A percentile compares a stretch with the other conserved stretches of the same genome.
phyloP scores from a whole-genome alignment of 2,113 vertebrate genomes.

The Opisthocomus hoazin region DNA sequence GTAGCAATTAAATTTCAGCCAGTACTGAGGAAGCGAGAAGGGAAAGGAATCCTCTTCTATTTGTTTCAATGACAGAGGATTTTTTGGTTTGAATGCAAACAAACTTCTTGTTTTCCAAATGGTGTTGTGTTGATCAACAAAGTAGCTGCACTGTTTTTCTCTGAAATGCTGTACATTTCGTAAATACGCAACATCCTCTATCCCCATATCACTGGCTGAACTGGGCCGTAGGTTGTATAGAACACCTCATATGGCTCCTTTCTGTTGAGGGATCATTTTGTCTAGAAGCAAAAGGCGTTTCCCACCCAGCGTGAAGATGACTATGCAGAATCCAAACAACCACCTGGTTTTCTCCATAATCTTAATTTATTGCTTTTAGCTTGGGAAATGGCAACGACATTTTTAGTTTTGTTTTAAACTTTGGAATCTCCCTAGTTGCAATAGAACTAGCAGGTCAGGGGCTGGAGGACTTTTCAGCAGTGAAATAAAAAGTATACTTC shows the following conservation, averaged over 20 bases:
- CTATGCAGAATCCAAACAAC: slow-evolving; percentile 33
- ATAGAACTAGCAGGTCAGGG: slow-evolving; percentile 32
- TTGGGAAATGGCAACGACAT: slow-evolving; percentile 46
- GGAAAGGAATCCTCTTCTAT: background rate
- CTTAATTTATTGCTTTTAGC: slow-evolving; percentile 66
- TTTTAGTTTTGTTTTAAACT: background rate
- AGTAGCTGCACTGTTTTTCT: background rate
- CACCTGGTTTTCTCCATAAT: slow-evolving; percentile 21
- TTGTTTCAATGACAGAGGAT: background rate
- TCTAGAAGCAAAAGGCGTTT: background rate
- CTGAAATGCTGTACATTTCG: slow-evolving; percentile 3
- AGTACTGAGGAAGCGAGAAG: background rate
- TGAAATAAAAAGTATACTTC: slow-evolving; percentile 12
- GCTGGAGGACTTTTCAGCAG: slow-evolving; percentile 7
- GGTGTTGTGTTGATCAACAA: background rate
- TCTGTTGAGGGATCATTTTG: background rate
- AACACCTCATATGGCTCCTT: rapidly evolving
- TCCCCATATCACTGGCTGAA: background rate
- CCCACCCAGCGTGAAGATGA: background rate
- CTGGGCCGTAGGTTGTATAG: rapidly evolving
- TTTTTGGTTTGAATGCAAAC: background rate
- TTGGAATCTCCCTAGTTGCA: slow-evolving; percentile 11
- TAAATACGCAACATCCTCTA: background rate
- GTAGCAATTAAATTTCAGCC: slow-evolving; percentile 15
- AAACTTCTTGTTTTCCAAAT: background rate